These are phyloP conservation scores for Phytoseiulus persimilis DNA, from an alignment of 2,888 invertebrate genomes.

Conservation along the genomic window DNA sequence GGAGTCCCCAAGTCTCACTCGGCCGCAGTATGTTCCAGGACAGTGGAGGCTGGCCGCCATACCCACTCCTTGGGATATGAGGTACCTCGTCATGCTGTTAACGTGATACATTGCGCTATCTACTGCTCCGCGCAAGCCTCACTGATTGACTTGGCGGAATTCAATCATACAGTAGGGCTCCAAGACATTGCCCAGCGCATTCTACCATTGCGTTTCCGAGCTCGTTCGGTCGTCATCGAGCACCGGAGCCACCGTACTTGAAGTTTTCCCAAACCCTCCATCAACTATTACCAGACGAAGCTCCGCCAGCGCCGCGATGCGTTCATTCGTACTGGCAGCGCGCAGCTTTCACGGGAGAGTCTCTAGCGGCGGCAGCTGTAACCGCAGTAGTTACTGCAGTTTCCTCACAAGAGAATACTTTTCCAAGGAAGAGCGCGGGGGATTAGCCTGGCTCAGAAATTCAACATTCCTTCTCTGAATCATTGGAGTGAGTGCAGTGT, in stretches of 20 bases:
- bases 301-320: not conserved
- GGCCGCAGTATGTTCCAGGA: constrained; percentile 76
- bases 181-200: not conserved
- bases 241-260: too few species aligned
- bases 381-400: not conserved
- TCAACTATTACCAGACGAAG: not conserved
- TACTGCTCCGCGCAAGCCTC: not conserved
- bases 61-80: constrained; percentile 27
- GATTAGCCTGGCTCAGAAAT: too few species aligned
- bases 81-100: constrained; percentile 36
- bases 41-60: constrained; percentile 52
- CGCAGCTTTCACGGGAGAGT: not conserved
- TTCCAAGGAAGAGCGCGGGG: not conserved
- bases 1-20: constrained; percentile 58
- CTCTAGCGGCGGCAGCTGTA: not conserved
- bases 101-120: constrained; percentile 15
- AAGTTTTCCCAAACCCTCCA: too few species aligned
- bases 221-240: too few species aligned
- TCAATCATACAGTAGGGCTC: not conserved
- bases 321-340: not conserved
- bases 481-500: too few species aligned
- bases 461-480: too few species aligned
- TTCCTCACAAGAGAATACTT: not conserved
- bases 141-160: not conserved
- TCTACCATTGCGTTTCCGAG: not conserved